phyloP scores from a whole-genome alignment of 2,888 invertebrate genomes.

The Bombylius discolor region DNA sequence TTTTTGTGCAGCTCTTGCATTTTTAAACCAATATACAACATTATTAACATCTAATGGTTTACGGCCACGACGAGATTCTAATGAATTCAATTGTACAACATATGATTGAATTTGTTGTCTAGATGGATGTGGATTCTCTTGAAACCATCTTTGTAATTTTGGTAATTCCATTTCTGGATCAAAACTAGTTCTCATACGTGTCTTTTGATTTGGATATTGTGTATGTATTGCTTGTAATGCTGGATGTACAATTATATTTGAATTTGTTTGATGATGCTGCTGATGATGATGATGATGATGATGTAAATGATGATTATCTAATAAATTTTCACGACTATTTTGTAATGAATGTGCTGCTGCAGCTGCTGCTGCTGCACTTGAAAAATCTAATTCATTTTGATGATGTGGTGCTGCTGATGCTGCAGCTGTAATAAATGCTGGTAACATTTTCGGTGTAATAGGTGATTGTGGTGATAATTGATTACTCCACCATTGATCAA shows the following conservation, averaged over 20 bases:
- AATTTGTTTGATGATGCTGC: constrained; percentile 23
- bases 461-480: constrained; percentile 52
- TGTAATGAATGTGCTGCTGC: constrained; percentile 35
- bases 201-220: constrained; percentile 58
- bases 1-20: constrained; percentile 90
- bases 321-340: constrained; percentile 11
- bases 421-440: constrained; percentile 24
- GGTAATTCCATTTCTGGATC: constrained; percentile 95
- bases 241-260: constrained; percentile 46
- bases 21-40: constrained; percentile 96
- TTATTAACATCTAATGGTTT: constrained; percentile 92
- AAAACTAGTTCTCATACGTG: constrained; percentile 91
- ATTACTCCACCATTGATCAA: constrained; percentile 82
- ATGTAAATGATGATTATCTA: constrained; percentile 11
- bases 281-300: too few species aligned
- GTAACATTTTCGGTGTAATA: constrained; percentile 40
- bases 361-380: constrained; percentile 18
- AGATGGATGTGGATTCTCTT: constrained; percentile 93
- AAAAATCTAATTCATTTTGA: constrained; percentile 32
- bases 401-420: constrained; percentile 25
- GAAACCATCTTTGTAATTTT: constrained; percentile 92
- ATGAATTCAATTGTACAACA: constrained; percentile 81
- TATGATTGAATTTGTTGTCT: constrained; percentile 93
- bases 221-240: constrained; percentile 59
- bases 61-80: constrained; percentile 83